phyloP scores from a whole-genome alignment of 2,113 vertebrate genomes.

The Chionis minor region DNA sequence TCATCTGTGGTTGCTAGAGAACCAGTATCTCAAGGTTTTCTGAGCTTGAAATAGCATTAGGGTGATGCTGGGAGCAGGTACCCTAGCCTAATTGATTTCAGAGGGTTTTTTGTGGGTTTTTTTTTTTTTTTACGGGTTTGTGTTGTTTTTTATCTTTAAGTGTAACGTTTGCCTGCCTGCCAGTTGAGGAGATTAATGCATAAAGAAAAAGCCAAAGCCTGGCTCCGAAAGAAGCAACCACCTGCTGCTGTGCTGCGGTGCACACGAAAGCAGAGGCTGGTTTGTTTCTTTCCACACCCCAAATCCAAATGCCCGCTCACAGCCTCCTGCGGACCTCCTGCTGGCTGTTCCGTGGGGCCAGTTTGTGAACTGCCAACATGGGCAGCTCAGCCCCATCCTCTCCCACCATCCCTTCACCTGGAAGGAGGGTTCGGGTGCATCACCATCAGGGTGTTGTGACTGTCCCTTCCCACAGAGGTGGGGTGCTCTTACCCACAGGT shows the following conservation, averaged over 20 bases:
- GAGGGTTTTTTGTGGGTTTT: background rate
- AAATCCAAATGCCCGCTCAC: fast-evolving
- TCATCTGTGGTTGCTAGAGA: background rate
- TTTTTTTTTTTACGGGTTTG: background rate
- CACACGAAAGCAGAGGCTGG: background rate
- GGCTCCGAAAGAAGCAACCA: background rate
- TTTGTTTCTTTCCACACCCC: background rate
- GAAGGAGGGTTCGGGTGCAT: background rate
- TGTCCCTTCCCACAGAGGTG: background rate
- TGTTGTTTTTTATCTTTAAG: background rate
- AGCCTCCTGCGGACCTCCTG: background rate
- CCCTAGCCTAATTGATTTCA: background rate
- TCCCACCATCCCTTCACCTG: background rate
- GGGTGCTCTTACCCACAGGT: background rate
- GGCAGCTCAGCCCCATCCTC: background rate
- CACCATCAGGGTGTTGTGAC: fast-evolving
- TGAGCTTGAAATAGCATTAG: background rate
- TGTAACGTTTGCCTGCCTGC: background rate
- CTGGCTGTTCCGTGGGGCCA: background rate
- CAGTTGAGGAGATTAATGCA: background rate
- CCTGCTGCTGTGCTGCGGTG: fast-evolving
- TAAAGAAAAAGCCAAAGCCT: background rate
- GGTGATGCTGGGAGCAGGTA: background rate
- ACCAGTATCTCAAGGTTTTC: background rate
- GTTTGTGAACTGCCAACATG: background rate